phyloP scores from a whole-genome alignment of 2,797 vertebrate genomes.

The Macropodus opercularis region DNA sequence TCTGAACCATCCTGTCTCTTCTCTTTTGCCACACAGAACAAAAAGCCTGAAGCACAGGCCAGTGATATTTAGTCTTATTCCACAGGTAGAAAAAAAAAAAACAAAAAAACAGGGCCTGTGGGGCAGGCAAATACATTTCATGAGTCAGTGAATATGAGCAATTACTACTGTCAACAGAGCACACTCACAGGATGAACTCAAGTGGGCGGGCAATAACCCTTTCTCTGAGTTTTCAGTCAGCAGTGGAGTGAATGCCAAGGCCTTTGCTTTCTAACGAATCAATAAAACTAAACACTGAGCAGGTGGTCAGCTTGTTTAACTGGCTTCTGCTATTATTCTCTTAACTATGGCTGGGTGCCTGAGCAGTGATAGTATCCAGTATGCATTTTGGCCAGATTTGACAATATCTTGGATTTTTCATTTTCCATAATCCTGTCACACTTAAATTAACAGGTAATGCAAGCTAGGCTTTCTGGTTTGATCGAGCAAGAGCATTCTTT shows the following conservation, averaged over 20 bases:
- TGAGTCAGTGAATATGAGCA: conserved; percentile 64
- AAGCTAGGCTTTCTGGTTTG: conserved; percentile 61
- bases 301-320: conserved; percentile 32
- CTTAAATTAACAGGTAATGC: too few relatives aligned
- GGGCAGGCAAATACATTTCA: conserved; percentile 69
- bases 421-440: too few relatives aligned
- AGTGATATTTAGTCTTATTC: conserved; percentile 65
- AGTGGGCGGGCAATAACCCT: conserved; percentile 49
- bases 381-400: too few relatives aligned
- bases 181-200: conserved; percentile 43
- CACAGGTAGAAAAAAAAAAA: conserved; percentile 63
- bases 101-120: conserved; percentile 40
- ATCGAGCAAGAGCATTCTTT: conserved; percentile 56
- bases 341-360: background rate
- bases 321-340: background rate
- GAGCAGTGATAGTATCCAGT: too few relatives aligned
- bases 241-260: conserved; percentile 19
- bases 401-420: too few relatives aligned
- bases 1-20: conserved; percentile 50
- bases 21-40: conserved; percentile 62
- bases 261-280: conserved; percentile 51
- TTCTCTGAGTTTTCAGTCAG: conserved; percentile 15
- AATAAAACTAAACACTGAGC: conserved; percentile 47
- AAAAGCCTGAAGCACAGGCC: conserved; percentile 50
- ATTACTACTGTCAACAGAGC: conserved; percentile 64